These are phyloP conservation scores for Drosophila hydei DNA, from an alignment of 1,140 invertebrate genomes.

Conservation along the genomic window DNA sequence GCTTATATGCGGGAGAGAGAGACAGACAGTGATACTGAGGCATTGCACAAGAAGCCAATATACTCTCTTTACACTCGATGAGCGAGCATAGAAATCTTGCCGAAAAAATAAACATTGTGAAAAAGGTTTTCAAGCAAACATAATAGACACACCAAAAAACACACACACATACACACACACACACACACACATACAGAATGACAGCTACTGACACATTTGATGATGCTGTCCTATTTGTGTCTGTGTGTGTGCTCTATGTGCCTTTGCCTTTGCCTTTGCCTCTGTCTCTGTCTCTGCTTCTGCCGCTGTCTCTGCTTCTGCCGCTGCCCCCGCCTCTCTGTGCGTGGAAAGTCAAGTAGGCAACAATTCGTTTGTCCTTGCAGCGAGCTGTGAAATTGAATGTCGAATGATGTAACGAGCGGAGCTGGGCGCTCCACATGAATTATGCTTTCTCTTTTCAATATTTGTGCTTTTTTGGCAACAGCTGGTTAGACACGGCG, in stretches of 20 bases:
- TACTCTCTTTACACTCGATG: too few species aligned
- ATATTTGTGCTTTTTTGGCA: conserved; percentile 18
- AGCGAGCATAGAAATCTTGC: conserved; percentile 41
- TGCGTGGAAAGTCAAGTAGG: conserved; percentile 42
- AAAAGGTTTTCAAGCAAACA: conserved; percentile 39
- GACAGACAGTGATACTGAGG: too few species aligned
- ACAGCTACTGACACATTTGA: conserved; percentile 60
- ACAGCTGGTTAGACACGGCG: conserved; percentile 16
- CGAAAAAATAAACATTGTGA: conserved; percentile 39
- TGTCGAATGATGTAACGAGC: conserved; percentile 34
- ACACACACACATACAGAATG: conserved; percentile 20
- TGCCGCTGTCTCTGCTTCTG: too few species aligned
- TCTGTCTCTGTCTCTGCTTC: too few species aligned
- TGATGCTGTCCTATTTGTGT: conserved; percentile 31
- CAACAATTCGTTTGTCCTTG: conserved; percentile 44
- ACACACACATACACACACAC: conserved; percentile 18
- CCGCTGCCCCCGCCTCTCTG: conserved; percentile 7
- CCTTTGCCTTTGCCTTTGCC: too few species aligned
- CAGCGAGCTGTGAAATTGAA: conserved; percentile 79
- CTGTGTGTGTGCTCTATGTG: too few species aligned
- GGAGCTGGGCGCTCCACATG: conserved; percentile 6
- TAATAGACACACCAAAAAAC: conserved; percentile 15
- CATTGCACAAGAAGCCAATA: too few species aligned
- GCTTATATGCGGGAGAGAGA: too few species aligned
- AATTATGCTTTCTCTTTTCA: conserved; percentile 30